Base-by-base conservation (phyloP, 2,113 vertebrate genomes). In the Athene cunicularia region DNA sequence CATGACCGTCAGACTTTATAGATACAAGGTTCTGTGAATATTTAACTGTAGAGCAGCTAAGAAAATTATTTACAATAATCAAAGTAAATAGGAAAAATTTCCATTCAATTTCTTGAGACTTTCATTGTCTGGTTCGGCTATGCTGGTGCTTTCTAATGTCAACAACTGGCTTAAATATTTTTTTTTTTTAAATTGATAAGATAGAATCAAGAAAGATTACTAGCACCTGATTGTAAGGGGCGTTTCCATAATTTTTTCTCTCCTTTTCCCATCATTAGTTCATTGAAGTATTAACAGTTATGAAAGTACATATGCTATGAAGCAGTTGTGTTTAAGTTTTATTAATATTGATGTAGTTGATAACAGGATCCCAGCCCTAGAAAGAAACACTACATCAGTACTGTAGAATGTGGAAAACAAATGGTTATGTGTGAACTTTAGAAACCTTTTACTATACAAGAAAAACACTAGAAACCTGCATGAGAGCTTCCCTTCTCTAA, bases 371-470 rank as follows among this genome's bases (percentile, higher is more conserved):
- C n/a, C 5, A 52, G 15, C 2, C 18, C 27, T 43, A 19, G 28
- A 47, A 14, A 16, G 0, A 3, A 12, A 16, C 12, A 21, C 15
- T 18, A 11, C 10, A 39, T 23, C 14, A 26, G 7, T 56, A 49
- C 26, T 53, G 33, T 45, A 81, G 21, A 62, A 58, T 8, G 5
- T 53, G 14, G 33, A 67, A 86, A 71, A 49, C 7, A 79, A 79
- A 86, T 55, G 20, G 1, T 2, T n/a, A 19, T 3, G 1, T 12
- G 9, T 45, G 14, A 71, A 55, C 15, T 55, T 72, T 1, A 30
- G 28, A 88, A 88, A 45, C 3, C 2, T 81, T 73, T 49, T 66
- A 1, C 30, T 55, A 4, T 17, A 24, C 8, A 49, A 80, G 7
- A 6, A 88, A 80, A 83, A 10, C 12, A 37, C 28, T 41, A 35